Evolutionary conservation across 2,888 invertebrate genomes (phyloP), one percentile per base, ranked within the genome.

Genomic region (Protodeltote pygarga): DNA sequence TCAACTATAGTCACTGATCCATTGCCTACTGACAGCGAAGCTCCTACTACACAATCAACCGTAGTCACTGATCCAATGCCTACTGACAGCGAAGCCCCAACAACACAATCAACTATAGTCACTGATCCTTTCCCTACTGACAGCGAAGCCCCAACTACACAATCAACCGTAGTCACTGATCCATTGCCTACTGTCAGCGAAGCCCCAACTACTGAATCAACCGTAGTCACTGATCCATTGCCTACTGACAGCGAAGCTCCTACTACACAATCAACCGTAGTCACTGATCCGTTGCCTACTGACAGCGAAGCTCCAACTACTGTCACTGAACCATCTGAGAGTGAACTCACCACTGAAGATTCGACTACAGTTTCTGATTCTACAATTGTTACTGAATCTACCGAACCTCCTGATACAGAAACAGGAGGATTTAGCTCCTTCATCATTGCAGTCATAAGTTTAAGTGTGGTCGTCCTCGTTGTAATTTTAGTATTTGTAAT

Each of bases 361-460:
- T 11, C 23, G 2, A 24, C 23, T 0, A 14, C 25, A 0, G 9
- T 25, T 0, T 15, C 39, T 2, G 45, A 15, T 5, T 27, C 27
- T 5, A 46, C 54, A 0, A 13, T 8, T 20, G 31, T 10, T 21
- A 16, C 31, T 3, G 16, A 14, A 1, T 8, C 29, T 24, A 14
- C 46, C 4, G 51, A 47, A 37, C 15, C 4, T 17, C 31, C 46
- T 5, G 51, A 39, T 0, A 8, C 6, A 14, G 32, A 19, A 25
- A 16, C 1, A 3, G 28, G 4, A 33, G 39, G 38, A 4, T 37
- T 63, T 15, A 47, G 34, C 3, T 13, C 15, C 11, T 41, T 51
- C 4, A 15, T 33, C 0, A 51, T 63, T 8, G 21, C 51, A 25
- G 17, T 19, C n/a, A 65, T 65, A 24, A 20, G 32, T 9, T 16